phyloP scores from a whole-genome alignment of 1,140 invertebrate species.

The Gryon sp. region DNA sequence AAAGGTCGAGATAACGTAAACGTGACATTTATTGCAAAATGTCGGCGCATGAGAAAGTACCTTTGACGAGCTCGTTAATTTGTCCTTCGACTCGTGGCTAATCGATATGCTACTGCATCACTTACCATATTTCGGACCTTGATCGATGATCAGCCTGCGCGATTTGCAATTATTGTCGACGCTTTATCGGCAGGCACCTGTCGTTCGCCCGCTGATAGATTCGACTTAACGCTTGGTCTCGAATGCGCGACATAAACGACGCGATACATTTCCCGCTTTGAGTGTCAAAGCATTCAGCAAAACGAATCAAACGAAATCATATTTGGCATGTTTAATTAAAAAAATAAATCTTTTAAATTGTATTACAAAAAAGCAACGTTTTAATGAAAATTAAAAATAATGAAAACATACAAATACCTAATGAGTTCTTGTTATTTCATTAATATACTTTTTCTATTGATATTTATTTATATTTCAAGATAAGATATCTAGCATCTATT shows the following conservation, averaged over 20 bases:
- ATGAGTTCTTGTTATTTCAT: no score
- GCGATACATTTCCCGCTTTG: slow-evolving; percentile 45
- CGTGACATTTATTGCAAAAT: slow-evolving; percentile 43
- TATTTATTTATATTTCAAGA: no score
- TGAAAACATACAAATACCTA: no score
- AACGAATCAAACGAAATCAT: slow-evolving; percentile 2
- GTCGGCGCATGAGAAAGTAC: slow-evolving; percentile 45
- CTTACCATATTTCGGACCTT: slow-evolving; percentile 70
- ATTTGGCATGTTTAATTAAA: no score
- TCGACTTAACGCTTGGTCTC: slow-evolving; percentile 69
- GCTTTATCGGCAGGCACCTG: slow-evolving; percentile 72
- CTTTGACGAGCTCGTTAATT: slow-evolving; percentile 66
- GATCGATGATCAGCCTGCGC: slow-evolving; percentile 71
- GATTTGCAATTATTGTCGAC: slow-evolving; percentile 75
- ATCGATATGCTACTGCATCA: slow-evolving; percentile 67
- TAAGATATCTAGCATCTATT: background rate
- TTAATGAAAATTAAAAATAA: no score
- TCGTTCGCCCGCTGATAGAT: slow-evolving; percentile 72
- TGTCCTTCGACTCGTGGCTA: slow-evolving; percentile 66
- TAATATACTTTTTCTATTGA: no score
- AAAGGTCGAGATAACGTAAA: background rate
- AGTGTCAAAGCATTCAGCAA: slow-evolving; percentile 16
- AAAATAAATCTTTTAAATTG: no score
- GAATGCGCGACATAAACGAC: slow-evolving; percentile 62
- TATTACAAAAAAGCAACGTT: no score